These are phyloP conservation scores for Cephus sareptanus DNA, from an alignment of 2,888 invertebrate species.

Conservation along the genomic window DNA sequence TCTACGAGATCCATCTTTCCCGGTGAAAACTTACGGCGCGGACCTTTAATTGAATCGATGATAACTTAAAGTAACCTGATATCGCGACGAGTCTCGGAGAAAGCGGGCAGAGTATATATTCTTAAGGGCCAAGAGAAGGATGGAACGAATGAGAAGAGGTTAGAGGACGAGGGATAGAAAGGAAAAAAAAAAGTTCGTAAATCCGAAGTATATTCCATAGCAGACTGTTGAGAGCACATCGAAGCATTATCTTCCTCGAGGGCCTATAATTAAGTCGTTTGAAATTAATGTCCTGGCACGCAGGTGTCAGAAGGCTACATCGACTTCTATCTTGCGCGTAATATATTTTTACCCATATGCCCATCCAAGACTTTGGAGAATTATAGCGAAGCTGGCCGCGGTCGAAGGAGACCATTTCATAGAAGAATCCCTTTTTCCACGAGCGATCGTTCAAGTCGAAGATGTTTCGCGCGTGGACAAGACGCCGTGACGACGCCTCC, in stretches of 20 bases:
- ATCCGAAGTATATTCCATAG: neutral
- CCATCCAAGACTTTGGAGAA: neutral
- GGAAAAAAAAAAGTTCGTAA: neutral
- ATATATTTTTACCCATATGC: neutral
- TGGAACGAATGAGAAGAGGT: neutral
- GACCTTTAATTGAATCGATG: slow-evolving; percentile 22
- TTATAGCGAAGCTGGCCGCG: neutral
- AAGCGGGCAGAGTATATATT: slow-evolving; percentile 5
- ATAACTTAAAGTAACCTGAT: slow-evolving; percentile 21
- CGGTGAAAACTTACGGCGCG: neutral
- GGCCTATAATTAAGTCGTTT: slow-evolving; percentile 16
- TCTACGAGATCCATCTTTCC: neutral
- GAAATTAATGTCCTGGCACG: slow-evolving; percentile 15
- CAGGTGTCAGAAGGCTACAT: slow-evolving; percentile 1
- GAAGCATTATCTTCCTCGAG: slow-evolving; percentile 12
- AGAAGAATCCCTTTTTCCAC: neutral
- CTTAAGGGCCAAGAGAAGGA: neutral
- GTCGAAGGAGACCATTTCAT: neutral
- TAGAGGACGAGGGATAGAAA: neutral
- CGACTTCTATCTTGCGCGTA: neutral
- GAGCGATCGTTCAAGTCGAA: neutral
- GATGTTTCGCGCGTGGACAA: slow-evolving; percentile 37
- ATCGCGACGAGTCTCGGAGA: neutral
- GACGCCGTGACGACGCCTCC: slow-evolving; percentile 11
- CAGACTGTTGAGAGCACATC: slow-evolving; percentile 9